Conservation (phyloP, 2,797 vertebrate genomes). For the Orientallactaga sibirica region DNA sequence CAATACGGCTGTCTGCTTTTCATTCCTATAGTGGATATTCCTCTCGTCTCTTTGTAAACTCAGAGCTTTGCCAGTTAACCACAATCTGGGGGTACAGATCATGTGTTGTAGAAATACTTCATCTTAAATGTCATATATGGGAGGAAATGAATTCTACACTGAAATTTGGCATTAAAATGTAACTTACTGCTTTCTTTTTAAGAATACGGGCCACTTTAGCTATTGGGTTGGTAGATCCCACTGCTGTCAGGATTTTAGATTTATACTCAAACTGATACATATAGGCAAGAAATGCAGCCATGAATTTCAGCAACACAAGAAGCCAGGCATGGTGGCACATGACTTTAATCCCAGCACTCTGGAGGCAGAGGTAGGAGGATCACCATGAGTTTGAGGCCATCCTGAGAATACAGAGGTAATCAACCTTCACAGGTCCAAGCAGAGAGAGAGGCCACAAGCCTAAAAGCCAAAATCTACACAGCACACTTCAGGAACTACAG, state of each 20-base stretch:
- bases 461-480: no score
- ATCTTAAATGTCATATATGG: background rate
- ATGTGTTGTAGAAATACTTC: background rate
- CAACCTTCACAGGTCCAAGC: no score
- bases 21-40: background rate
- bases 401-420: no score
- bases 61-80: background rate
- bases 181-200: constrained; percentile 70
- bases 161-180: constrained; percentile 64
- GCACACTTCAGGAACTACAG: no score
- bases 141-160: constrained; percentile 17
- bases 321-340: no score
- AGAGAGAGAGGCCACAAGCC: no score
- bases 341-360: no score
- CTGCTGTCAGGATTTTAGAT: constrained; percentile 50
- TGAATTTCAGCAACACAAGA: constrained; percentile 64
- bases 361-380: no score
- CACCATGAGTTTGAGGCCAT: no score
- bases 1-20: background rate
- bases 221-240: constrained; percentile 5
- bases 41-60: constrained; percentile 19
- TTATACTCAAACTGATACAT: constrained; percentile 31
- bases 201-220: constrained; percentile 52
- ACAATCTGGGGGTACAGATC: background rate
- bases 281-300: constrained; percentile 57